Conservation (phyloP, 23 tunicate genomes). For the Halocynthia aurantium region DNA sequence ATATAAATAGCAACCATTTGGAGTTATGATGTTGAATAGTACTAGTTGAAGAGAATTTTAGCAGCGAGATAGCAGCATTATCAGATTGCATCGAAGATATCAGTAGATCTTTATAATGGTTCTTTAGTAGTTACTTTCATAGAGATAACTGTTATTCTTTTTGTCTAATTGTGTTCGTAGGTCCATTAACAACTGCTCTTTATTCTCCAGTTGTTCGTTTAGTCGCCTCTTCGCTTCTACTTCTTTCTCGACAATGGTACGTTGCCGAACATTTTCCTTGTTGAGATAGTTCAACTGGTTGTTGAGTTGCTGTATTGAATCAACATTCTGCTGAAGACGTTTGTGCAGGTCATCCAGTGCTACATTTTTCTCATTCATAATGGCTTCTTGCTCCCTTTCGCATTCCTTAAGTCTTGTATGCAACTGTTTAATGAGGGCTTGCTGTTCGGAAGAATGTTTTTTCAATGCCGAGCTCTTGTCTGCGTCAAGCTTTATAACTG, state of each 20-base stretch:
- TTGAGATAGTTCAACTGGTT: slow-evolving; percentile 75
- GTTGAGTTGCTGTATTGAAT: slow-evolving; percentile 83
- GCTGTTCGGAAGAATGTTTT: slow-evolving; percentile 72
- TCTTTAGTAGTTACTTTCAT: no score
- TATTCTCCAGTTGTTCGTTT: slow-evolving; percentile 50
- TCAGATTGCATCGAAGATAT: no score
- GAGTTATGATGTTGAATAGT: no score
- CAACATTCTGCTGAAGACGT: slow-evolving; percentile 74
- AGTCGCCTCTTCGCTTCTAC: slow-evolving; percentile 41
- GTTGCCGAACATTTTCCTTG: slow-evolving; percentile 73
- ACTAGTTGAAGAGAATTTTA: no score
- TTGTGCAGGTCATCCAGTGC: slow-evolving; percentile 67
- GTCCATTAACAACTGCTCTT: slow-evolving; percentile 61
- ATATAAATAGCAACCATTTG: no score
- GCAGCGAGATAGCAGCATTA: no score
- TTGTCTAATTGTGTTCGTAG: slow-evolving; percentile 59
- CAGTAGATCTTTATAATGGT: no score
- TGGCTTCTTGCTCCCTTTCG: slow-evolving; percentile 68
- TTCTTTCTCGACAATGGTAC: slow-evolving; percentile 76
- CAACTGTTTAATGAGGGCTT: slow-evolving; percentile 77
- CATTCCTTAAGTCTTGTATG: slow-evolving; percentile 46
- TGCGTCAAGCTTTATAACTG: slow-evolving; percentile 34
- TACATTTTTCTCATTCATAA: slow-evolving; percentile 60
- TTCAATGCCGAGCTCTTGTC: slow-evolving; percentile 73
- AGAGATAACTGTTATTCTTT: no score